Conservation (phyloP, 1,140 invertebrate species). For the Lepidurus packardi region DNA sequence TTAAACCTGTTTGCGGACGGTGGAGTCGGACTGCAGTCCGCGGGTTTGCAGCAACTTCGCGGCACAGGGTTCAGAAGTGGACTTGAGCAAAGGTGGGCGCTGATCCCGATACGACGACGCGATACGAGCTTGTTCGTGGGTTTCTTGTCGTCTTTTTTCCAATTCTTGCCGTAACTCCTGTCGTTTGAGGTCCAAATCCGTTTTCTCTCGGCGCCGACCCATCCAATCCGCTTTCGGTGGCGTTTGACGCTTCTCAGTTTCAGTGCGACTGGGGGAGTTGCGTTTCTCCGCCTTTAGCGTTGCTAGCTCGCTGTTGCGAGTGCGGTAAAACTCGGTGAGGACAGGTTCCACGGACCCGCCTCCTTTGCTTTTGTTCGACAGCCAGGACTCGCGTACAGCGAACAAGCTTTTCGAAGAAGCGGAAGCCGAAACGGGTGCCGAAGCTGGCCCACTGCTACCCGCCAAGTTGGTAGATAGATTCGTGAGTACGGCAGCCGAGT, state of each 20-base stretch:
- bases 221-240: constrained; percentile 38
- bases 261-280: background rate
- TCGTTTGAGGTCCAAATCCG: constrained; percentile 61
- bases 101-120: constrained; percentile 29
- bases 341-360: constrained; percentile 52
- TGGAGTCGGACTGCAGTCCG: constrained; percentile 26
- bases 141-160: constrained; percentile 48
- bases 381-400: constrained; percentile 34
- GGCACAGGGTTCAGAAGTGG: constrained; percentile 37
- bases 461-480: background rate
- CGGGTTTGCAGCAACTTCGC: constrained; percentile 18
- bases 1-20: constrained; percentile 34
- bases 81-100: constrained; percentile 38
- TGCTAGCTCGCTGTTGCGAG: constrained; percentile 16
- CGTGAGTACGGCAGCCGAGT: constrained; percentile 28
- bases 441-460: background rate
- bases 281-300: constrained; percentile 29
- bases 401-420: constrained; percentile 20
- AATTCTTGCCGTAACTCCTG: constrained; percentile 46
- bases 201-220: constrained; percentile 71
- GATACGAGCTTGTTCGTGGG: constrained; percentile 44
- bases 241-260: background rate
- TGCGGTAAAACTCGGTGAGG: constrained; percentile 61
- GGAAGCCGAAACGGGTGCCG: background rate
- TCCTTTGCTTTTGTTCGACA: constrained; percentile 33